Conservation (phyloP, 2,888 invertebrate species). For the Scaeva pyrastri region DNA sequence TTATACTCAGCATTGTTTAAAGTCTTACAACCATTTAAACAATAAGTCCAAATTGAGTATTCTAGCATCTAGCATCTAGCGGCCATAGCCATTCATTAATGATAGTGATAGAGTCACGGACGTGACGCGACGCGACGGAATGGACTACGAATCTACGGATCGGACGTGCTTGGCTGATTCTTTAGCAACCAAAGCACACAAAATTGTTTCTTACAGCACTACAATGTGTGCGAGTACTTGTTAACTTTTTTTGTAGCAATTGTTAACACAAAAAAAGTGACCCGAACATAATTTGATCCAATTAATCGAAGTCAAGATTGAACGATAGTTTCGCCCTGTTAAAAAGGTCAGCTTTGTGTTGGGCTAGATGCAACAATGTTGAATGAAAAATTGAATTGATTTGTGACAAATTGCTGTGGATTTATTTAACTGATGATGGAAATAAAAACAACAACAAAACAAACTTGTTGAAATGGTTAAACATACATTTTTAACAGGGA, state of each 20-base stretch:
- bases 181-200: not conserved
- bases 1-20: constrained; percentile 34
- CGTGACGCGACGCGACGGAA: not conserved
- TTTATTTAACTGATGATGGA: constrained; percentile 18
- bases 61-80: not conserved
- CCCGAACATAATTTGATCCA: constrained; percentile 66
- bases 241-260: constrained; percentile 8
- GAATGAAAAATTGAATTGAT: constrained; percentile 50
- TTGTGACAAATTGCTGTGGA: constrained; percentile 46
- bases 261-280: constrained; percentile 53
- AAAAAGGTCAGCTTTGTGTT: constrained; percentile 56
- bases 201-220: not conserved
- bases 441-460: not conserved
- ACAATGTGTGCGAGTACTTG: not conserved
- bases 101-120: not conserved
- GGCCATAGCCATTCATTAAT: constrained; percentile 14
- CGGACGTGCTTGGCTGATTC: constrained; percentile 7
- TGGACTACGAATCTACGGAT: too few species aligned
- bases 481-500: not conserved
- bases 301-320: constrained; percentile 73
- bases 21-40: not conserved
- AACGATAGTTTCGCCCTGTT: constrained; percentile 64
- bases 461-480: constrained; percentile 3
- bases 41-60: not conserved
- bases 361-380: constrained; percentile 50